Evolutionary conservation across 2,888 invertebrate species (phyloP).

Genomic region (Actias luna): DNA sequence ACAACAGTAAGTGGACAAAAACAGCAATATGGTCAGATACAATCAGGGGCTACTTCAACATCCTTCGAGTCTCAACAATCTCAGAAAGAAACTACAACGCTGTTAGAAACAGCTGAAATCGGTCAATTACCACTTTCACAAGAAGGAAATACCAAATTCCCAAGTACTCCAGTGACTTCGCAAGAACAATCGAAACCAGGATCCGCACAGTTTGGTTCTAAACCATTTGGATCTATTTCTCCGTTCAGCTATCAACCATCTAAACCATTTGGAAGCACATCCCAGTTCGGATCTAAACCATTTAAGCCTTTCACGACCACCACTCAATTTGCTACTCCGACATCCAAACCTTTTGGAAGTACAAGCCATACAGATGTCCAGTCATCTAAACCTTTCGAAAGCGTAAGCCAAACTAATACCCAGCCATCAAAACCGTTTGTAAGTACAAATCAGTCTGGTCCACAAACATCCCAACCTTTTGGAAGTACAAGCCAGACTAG

Average conservation of each 20-base stretch:
- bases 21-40: constrained; percentile 10
- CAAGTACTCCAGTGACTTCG: constrained; percentile 1
- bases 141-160: neutral
- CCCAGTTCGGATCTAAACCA: constrained; percentile 17
- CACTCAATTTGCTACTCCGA: constrained; percentile 29
- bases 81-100: neutral
- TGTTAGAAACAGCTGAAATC: neutral
- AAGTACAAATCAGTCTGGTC: too few species aligned
- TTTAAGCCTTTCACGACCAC: constrained; percentile 20
- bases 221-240: constrained; percentile 27
- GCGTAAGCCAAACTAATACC: too few species aligned
- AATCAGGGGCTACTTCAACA: neutral
- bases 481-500: too few species aligned
- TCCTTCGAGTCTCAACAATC: neutral
- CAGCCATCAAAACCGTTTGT: too few species aligned
- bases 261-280: constrained; percentile 10
- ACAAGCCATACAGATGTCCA: constrained; percentile 25
- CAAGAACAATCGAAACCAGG: constrained; percentile 19
- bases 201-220: constrained; percentile 23
- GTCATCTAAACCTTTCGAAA: constrained; percentile 15
- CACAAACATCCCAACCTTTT: too few species aligned
- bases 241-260: constrained; percentile 20
- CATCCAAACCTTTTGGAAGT: constrained; percentile 25
- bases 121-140: neutral
- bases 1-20: neutral